A percentile compares a stretch with the other conserved stretches of the same genome.
Evolutionary conservation across 2,113 vertebrate species (phyloP).

Genomic region (Daubentonia madagascariensis): DNA sequence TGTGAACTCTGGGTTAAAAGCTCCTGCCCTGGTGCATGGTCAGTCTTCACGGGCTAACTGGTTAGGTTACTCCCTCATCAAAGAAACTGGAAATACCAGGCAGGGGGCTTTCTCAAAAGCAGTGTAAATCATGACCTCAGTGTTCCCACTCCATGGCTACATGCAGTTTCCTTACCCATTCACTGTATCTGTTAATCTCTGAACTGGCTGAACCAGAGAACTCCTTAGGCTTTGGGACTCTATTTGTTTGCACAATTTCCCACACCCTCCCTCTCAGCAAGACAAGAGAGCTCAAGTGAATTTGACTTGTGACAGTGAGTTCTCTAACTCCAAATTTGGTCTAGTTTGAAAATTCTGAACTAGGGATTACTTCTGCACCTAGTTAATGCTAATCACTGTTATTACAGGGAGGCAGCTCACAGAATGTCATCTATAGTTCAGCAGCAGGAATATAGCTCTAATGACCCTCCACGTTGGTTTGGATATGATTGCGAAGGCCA

Average conservation of each 20-base stretch:
- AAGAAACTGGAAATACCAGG: not conserved
- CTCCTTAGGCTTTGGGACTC: not conserved
- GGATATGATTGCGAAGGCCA: slow-evolving; percentile 70
- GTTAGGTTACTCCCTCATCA: not conserved
- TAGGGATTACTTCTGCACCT: not conserved
- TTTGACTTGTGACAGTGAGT: not conserved
- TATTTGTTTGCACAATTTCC: not conserved
- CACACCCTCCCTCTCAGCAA: not conserved
- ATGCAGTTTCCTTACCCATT: not conserved
- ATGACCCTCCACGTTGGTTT: slow-evolving; percentile 81
- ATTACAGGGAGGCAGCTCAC: slow-evolving; percentile 82
- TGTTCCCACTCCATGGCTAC: not conserved
- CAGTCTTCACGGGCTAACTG: not conserved
- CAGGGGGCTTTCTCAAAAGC: not conserved
- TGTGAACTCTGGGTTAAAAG: not conserved
- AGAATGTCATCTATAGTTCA: slow-evolving; percentile 80
- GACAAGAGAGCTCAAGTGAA: not conserved
- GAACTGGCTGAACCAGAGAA: not conserved
- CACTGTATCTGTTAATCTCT: not conserved
- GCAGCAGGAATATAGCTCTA: slow-evolving; percentile 82
- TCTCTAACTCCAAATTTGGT: not conserved
- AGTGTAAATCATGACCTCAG: not conserved
- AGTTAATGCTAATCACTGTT: slow-evolving; percentile 13
- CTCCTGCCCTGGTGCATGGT: not conserved
- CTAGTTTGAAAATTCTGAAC: not conserved